phyloP scores from a whole-genome alignment of 2,888 invertebrate species.

The Aspidiotus rigidus region DNA sequence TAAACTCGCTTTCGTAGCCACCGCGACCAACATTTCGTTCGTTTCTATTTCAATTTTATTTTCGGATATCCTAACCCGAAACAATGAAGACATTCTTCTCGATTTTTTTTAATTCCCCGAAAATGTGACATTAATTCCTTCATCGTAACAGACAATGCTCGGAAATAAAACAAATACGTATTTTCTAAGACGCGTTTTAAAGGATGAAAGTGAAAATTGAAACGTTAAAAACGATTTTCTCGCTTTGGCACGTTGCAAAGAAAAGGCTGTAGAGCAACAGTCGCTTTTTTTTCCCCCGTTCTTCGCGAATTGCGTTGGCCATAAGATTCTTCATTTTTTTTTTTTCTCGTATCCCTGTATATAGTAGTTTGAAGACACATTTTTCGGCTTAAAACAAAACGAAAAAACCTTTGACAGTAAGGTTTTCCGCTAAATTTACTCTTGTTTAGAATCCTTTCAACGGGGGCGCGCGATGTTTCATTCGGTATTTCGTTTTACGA shows the following conservation, averaged over 20 bases:
- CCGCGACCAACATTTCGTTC: background rate
- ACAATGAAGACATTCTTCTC: background rate
- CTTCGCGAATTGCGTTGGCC: too few species aligned
- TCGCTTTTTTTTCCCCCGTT: too few species aligned
- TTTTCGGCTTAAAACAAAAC: slow-evolving; percentile 1
- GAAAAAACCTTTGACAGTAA: slow-evolving; percentile 2
- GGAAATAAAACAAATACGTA: too few species aligned
- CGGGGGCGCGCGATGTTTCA: background rate
- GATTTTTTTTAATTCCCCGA: background rate
- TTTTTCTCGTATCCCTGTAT: background rate
- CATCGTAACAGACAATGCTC: too few species aligned
- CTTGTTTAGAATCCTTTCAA: slow-evolving; percentile 4
- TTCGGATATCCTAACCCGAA: too few species aligned
- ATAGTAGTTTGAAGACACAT: background rate
- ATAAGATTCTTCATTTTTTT: background rate
- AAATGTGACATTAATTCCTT: background rate
- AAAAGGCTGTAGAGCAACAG: background rate
- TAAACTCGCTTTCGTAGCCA: background rate
- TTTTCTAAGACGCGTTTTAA: too few species aligned
- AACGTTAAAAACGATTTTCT: slow-evolving; percentile 5
- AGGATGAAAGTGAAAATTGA: background rate
- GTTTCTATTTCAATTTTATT: too few species aligned
- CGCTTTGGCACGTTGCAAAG: background rate
- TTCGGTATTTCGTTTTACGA: slow-evolving; percentile 1
- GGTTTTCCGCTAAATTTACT: slow-evolving; percentile 2